These are phyloP conservation scores for Oreochromis grahami DNA, from an alignment of 2,797 vertebrate species.

Conservation along the genomic window DNA sequence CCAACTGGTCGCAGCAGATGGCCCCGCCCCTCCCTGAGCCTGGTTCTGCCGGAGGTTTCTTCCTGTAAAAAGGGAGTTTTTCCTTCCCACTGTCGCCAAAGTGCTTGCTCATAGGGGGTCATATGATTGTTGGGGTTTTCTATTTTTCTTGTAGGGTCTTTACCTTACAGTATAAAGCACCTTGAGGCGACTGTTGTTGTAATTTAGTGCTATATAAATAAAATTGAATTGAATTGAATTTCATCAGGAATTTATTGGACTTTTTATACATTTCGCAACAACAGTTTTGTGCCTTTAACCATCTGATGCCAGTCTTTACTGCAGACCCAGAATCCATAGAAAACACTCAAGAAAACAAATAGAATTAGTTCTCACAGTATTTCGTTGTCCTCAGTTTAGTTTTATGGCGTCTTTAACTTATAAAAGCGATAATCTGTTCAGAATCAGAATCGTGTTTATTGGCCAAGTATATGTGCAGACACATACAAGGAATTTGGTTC, in stretches of 20 bases:
- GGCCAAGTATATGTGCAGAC: too few relatives aligned
- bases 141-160: not conserved
- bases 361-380: not conserved
- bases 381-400: slow-evolving; percentile 66
- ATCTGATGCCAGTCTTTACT: not conserved
- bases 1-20: not conserved
- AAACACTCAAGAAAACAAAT: not conserved
- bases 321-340: not conserved
- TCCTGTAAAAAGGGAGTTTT: not conserved
- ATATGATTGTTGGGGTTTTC: not conserved
- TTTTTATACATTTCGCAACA: not conserved
- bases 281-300: not conserved
- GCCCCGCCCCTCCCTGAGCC: not conserved
- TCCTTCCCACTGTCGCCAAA: not conserved
- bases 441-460: too few relatives aligned
- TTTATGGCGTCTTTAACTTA: slow-evolving; percentile 44
- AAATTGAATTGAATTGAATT: not conserved
- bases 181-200: not conserved
- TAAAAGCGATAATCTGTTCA: slow-evolving; percentile 68
- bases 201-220: not conserved
- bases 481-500: too few relatives aligned
- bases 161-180: not conserved
- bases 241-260: not conserved
- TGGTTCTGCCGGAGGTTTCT: not conserved
- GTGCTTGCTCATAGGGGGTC: not conserved